Evolutionary conservation across 1,140 invertebrate genomes (phyloP).

Genomic region (Lasaia peninsularis): DNA sequence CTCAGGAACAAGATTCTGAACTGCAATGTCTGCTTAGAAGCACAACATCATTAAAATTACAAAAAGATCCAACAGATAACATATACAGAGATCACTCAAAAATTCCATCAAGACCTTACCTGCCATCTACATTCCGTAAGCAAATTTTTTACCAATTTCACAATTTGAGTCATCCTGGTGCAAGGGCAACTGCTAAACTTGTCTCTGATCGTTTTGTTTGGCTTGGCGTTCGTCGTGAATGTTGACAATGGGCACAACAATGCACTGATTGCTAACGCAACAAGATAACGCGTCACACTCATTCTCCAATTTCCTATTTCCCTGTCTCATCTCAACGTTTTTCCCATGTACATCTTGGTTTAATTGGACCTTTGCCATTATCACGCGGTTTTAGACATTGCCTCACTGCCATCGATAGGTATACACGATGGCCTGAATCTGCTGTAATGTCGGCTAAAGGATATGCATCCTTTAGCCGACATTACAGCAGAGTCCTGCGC

Average conservation of each 20-base stretch:
- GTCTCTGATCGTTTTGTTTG: conserved; percentile 21
- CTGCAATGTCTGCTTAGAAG: neutral
- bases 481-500: conserved; percentile 27
- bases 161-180: conserved; percentile 17
- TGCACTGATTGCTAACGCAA: conserved; percentile 17
- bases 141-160: conserved; percentile 10
- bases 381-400: conserved; percentile 14
- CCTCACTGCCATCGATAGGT: conserved; percentile 17
- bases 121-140: neutral
- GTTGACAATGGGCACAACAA: conserved; percentile 10
- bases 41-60: neutral
- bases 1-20: neutral
- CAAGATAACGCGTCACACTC: conserved; percentile 19
- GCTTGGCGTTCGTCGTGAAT: conserved; percentile 16
- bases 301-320: conserved; percentile 10
- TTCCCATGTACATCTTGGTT: conserved; percentile 16
- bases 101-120: neutral
- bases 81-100: neutral
- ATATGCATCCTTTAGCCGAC: conserved; percentile 19
- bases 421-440: conserved; percentile 26
- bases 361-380: conserved; percentile 17
- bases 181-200: conserved; percentile 4
- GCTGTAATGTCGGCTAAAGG: conserved; percentile 16
- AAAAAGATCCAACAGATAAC: neutral
- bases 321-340: conserved; percentile 11